Evolutionary conservation across 2,888 invertebrate genomes (phyloP).

Genomic region (Harpagoxenus sublaevis): DNA sequence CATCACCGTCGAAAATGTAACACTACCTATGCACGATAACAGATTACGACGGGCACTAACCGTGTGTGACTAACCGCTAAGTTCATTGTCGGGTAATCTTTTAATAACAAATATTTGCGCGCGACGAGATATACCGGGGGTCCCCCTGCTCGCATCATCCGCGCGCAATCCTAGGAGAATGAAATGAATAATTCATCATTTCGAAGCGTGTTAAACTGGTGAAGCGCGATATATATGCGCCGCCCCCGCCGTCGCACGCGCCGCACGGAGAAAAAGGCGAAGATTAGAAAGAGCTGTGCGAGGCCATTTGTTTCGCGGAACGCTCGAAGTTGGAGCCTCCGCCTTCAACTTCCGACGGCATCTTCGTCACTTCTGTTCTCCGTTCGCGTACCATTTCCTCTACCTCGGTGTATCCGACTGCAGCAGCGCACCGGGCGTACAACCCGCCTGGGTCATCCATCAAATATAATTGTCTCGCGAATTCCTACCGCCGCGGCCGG

Average conservation of each 20-base stretch:
- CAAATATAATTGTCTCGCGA: constrained; percentile 77
- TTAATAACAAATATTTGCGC: constrained; percentile 57
- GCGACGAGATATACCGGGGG: not conserved
- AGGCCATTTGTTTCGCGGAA: constrained; percentile 79
- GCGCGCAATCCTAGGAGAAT: constrained; percentile 78
- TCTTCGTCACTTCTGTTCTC: constrained; percentile 49
- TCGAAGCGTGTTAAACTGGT: constrained; percentile 76
- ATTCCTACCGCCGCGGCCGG: constrained; percentile 40
- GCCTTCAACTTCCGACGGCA: constrained; percentile 49
- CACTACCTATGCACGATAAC: not conserved
- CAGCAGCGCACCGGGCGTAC: constrained; percentile 22
- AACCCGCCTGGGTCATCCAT: constrained; percentile 71
- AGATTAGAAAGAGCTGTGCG: constrained; percentile 54
- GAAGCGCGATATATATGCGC: constrained; percentile 3
- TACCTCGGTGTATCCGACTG: constrained; percentile 44
- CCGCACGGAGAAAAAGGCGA: constrained; percentile 41
- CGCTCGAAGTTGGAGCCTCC: constrained; percentile 75
- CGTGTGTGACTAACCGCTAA: constrained; percentile 53
- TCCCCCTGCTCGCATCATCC: not conserved
- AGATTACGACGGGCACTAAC: constrained; percentile 7
- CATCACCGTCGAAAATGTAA: not conserved
- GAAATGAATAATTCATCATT: constrained; percentile 84
- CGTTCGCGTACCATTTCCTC: constrained; percentile 26
- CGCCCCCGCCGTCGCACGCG: constrained; percentile 8
- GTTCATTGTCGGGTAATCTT: constrained; percentile 72